Evolutionary conservation across 2,797 vertebrate species (phyloP).

Genomic region (Myotis planiceps): DNA sequence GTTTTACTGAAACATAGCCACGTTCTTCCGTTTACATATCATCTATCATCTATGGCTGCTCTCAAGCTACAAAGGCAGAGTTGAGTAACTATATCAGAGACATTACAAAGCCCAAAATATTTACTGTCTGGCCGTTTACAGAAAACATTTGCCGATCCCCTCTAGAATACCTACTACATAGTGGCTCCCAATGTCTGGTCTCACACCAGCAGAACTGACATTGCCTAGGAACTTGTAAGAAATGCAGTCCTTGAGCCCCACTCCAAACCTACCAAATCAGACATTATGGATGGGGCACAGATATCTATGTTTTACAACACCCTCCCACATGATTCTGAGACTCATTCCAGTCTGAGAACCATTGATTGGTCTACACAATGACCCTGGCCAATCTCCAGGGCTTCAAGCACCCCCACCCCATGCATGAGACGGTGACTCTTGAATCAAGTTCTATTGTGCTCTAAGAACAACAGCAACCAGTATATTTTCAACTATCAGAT

Average conservation of each 20-base stretch:
- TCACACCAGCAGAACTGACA: not conserved
- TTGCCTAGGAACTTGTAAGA: not conserved
- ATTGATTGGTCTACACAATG: not conserved
- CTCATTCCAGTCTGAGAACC: not conserved
- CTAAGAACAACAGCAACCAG: too few species aligned
- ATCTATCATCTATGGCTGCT: not conserved
- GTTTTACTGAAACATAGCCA: slow-evolving; percentile 12
- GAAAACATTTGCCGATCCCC: not conserved
- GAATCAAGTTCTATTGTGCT: not conserved
- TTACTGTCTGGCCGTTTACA: not conserved
- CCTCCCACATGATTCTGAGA: not conserved
- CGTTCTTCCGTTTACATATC: not conserved
- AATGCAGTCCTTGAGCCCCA: not conserved
- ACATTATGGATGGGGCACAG: not conserved
- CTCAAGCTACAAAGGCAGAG: not conserved
- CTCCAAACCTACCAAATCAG: not conserved
- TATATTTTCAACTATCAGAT: not conserved
- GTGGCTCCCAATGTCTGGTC: not conserved
- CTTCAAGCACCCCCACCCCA: not conserved
- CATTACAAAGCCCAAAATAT: not conserved
- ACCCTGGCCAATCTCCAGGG: not conserved
- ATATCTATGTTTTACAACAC: not conserved
- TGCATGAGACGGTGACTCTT: not conserved
- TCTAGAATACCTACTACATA: not conserved
- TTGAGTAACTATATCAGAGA: not conserved